A percentile compares a stretch with the other conserved stretches of the same genome.
These are phyloP conservation scores for Neelides sp. DNA, from an alignment of 1,140 invertebrate genomes.

Conservation along the genomic window DNA sequence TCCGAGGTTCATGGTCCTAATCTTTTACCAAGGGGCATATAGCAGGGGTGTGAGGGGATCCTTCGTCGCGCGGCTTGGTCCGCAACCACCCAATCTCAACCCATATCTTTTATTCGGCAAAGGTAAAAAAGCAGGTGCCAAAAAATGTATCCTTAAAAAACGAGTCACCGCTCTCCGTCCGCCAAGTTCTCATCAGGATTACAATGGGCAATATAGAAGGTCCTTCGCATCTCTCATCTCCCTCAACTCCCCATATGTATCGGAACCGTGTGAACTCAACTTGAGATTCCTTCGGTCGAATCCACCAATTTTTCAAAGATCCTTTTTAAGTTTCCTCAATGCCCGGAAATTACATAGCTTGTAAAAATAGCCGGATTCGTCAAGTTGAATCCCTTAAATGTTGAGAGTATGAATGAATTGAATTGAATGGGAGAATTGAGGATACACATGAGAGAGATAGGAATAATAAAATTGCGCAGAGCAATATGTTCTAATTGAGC, in stretches of 20 bases:
- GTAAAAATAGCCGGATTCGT: background rate
- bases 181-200: slow-evolving; percentile 11
- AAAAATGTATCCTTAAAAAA: slow-evolving; percentile 12
- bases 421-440: no score
- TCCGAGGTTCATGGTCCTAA: background rate
- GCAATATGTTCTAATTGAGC: no score
- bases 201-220: slow-evolving; percentile 1
- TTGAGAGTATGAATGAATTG: no score
- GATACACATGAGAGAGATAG: no score
- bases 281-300: background rate
- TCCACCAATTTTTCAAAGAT: slow-evolving; percentile 1
- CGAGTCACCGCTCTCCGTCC: slow-evolving; percentile 5
- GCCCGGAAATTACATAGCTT: background rate
- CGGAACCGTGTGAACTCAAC: slow-evolving; percentile 16
- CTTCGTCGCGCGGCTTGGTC: background rate
- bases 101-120: background rate
- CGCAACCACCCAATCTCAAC: background rate
- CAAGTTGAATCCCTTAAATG: no score
- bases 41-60: background rate
- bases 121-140: slow-evolving; percentile 23
- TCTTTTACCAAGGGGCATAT: background rate
- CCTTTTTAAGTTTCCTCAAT: background rate
- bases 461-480: no score
- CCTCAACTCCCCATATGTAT: no score
- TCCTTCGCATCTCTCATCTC: no score